These are phyloP conservation scores for Kryphioiulus occultus DNA, from an alignment of 2,888 invertebrate genomes.

Conservation along the genomic window DNA sequence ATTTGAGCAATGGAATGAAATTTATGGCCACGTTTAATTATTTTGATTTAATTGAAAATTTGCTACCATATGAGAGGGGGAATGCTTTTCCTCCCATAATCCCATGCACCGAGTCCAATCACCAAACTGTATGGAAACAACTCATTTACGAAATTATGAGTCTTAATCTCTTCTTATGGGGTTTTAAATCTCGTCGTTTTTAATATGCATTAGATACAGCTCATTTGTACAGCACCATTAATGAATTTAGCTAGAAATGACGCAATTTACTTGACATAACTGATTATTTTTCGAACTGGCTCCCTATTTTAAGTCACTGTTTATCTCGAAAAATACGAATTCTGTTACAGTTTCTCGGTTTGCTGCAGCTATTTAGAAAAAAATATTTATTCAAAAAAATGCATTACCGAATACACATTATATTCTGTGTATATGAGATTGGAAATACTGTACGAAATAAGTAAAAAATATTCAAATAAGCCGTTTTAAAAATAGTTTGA, in stretches of 20 bases:
- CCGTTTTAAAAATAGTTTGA: too few relatives aligned
- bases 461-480: too few relatives aligned
- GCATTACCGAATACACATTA: not conserved
- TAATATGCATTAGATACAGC: not conserved
- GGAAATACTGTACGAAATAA: too few relatives aligned
- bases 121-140: not conserved
- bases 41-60: constrained; percentile 35
- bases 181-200: not conserved
- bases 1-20: not conserved
- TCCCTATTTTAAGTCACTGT: not conserved
- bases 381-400: not conserved
- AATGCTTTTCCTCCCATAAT: not conserved
- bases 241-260: not conserved
- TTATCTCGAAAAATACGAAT: not conserved
- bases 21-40: constrained; percentile 9
- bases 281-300: not conserved
- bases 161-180: not conserved
- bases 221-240: not conserved
- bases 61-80: not conserved
- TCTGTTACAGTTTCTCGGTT: not conserved
- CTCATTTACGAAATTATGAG: not conserved
- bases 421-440: not conserved
- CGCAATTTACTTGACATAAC: not conserved
- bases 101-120: not conserved
- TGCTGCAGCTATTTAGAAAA: not conserved